Conservation (phyloP, 2,797 vertebrate genomes). For the Platyrinchus mystaceus region DNA sequence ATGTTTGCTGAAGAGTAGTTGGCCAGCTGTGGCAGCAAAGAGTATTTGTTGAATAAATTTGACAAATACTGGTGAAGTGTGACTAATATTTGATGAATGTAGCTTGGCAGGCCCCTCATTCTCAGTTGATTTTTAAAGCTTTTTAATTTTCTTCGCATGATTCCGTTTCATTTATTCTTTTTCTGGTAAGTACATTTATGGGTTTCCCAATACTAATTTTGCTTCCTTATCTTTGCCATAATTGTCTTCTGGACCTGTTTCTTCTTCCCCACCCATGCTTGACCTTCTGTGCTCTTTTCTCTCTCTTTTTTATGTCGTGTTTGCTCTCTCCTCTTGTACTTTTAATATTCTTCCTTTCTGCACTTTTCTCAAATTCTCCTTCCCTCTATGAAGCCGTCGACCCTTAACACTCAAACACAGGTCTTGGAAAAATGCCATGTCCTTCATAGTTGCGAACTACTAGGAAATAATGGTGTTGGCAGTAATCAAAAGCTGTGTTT, state of each 20-base stretch:
- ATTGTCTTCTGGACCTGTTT: neutral
- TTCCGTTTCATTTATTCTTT: neutral
- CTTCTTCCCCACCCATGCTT: neutral
- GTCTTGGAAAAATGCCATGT: neutral
- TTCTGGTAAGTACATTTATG: neutral
- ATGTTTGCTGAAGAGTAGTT: neutral
- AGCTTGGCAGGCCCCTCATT: neutral
- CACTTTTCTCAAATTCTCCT: neutral
- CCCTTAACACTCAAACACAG: neutral
- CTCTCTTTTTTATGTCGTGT: neutral
- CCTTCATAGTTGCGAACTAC: neutral
- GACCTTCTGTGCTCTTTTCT: neutral
- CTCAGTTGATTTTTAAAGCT: neutral
- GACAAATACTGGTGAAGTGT: neutral
- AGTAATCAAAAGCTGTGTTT: neutral
- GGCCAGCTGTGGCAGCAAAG: neutral
- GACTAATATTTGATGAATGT: neutral
- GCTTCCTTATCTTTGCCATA: neutral
- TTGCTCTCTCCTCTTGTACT: neutral
- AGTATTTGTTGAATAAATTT: neutral
- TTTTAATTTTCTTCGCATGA: neutral
- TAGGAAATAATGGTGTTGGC: neutral
- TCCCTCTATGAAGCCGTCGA: neutral
- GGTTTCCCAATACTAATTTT: neutral
- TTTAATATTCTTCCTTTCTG: neutral